Evolutionary conservation across 2,113 vertebrate genomes (phyloP), one percentile per base, ranked within the genome.

Genomic region (Nanger granti): DNA sequence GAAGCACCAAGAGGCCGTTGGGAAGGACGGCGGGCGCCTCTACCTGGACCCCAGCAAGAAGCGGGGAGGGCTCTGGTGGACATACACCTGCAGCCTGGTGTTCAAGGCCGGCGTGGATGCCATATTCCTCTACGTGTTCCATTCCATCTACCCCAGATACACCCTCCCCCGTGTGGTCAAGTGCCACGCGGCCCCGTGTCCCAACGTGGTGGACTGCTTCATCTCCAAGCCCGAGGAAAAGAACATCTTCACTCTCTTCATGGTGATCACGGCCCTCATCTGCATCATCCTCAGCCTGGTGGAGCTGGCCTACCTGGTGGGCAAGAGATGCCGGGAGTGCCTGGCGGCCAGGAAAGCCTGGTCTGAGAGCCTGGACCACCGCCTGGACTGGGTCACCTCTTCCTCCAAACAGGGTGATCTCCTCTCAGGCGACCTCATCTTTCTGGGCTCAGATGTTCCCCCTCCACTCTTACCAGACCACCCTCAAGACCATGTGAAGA

Each of bases 11-110:
- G 97, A 98, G 6, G 98, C 98, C 0, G 3, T 88, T 0, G 99
- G 99, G 4, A 98, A 99, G 0, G 62, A 94, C 8, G 97, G 98
- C 0, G 2, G 3, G 1, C 96, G 57, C 24, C 96, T 99, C 80
- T 99, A 99, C 97, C 22, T 57, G 85, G 88, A 99, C 98, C 99
- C 99, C 0, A 99, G 99, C 91, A 99, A 99, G 99, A 99, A 99
- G 98, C 99, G 99, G 0, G 99, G 99, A 0, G 99, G 99, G 29
- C 98, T 99, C 18, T 99, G 99, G 99, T 99, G 99, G 99, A 99
- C 99, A 0, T 99, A 99, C 0, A 97, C 99, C 95, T 98, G 99
- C 95, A 99, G 99, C 0, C 98, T 99, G 73, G 3, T 99, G 95
- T 99, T 99, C 98, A 99, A 99, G 98, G 99, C 99, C 0, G 17